phyloP scores from a whole-genome alignment of 53 echinoderm and acorn worm genomes.

The Glandiceps talaboti region DNA sequence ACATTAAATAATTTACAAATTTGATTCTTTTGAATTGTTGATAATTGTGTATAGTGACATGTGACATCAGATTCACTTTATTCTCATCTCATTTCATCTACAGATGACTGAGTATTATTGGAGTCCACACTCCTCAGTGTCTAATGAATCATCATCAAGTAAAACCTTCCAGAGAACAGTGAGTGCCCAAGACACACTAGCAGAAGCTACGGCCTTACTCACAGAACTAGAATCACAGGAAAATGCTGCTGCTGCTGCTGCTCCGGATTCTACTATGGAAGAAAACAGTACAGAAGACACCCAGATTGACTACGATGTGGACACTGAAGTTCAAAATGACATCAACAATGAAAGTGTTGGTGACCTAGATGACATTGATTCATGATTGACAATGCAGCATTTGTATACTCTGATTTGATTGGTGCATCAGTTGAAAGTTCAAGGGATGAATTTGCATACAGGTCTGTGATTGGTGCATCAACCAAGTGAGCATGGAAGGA shows the following conservation, averaged over 20 bases:
- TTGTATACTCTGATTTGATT: no score
- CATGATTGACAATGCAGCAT: slow-evolving; percentile 20
- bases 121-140: slow-evolving; percentile 61
- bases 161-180: slow-evolving; percentile 95
- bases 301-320: slow-evolving; percentile 31
- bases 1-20: no score
- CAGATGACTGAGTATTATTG: slow-evolving; percentile 96
- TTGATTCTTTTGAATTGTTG: no score
- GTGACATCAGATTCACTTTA: no score
- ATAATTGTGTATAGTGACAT: no score
- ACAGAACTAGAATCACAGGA: slow-evolving; percentile 76
- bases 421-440: no score
- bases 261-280: slow-evolving; percentile 10
- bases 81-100: no score
- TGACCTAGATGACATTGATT: slow-evolving; percentile 37
- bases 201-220: slow-evolving; percentile 87
- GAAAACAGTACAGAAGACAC: slow-evolving; percentile 3
- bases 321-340: slow-evolving; percentile 29
- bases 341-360: slow-evolving; percentile 35
- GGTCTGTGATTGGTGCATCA: no score
- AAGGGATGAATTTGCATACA: no score
- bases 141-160: slow-evolving; percentile 77
- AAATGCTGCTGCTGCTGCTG: slow-evolving; percentile 3
- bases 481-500: no score
- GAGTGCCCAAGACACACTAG: slow-evolving; percentile 98